Evolutionary conservation across 2,888 invertebrate genomes (phyloP).

Genomic region (Glaucopsyche alexis): DNA sequence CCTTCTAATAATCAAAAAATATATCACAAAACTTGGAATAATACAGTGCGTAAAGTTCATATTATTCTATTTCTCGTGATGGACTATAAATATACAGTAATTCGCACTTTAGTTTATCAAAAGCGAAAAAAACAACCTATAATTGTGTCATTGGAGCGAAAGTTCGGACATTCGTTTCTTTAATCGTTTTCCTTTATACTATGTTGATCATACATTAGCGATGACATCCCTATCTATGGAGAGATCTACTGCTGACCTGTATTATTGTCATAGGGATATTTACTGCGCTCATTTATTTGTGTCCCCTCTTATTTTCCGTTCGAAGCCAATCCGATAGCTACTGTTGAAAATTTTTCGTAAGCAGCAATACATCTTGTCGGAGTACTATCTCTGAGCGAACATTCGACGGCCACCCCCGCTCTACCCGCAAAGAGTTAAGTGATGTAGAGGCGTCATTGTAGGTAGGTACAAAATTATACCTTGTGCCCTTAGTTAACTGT

Average conservation of each 20-base stretch:
- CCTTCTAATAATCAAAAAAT: too few relatives aligned
- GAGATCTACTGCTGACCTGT: slow-evolving; percentile 80
- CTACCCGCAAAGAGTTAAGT: slow-evolving; percentile 50
- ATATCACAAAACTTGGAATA: slow-evolving; percentile 9
- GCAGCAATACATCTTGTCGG: slow-evolving; percentile 79
- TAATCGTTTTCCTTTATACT: slow-evolving; percentile 66
- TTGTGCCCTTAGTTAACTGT: too few relatives aligned
- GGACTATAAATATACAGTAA: slow-evolving; percentile 35
- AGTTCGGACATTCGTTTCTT: slow-evolving; percentile 60
- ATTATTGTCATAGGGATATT: slow-evolving; percentile 80
- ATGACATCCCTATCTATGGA: slow-evolving; percentile 68
- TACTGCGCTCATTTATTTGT: slow-evolving; percentile 77
- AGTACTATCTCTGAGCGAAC: slow-evolving; percentile 78
- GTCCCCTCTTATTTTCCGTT: slow-evolving; percentile 80
- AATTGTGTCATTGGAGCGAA: slow-evolving; percentile 45
- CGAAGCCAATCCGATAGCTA: slow-evolving; percentile 76
- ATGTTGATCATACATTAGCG: slow-evolving; percentile 77
- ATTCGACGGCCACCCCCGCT: slow-evolving; percentile 75
- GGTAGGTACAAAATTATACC: slow-evolving; percentile 10
- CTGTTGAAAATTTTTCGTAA: slow-evolving; percentile 80
- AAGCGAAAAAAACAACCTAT: slow-evolving; percentile 40
- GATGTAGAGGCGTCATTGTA: not conserved
- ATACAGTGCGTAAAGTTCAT: slow-evolving; percentile 17
- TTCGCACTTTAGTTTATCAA: slow-evolving; percentile 39
- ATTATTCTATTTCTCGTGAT: slow-evolving; percentile 29